Conservation (phyloP, 2,113 vertebrate species). For the Pygathrix nemaeus region DNA sequence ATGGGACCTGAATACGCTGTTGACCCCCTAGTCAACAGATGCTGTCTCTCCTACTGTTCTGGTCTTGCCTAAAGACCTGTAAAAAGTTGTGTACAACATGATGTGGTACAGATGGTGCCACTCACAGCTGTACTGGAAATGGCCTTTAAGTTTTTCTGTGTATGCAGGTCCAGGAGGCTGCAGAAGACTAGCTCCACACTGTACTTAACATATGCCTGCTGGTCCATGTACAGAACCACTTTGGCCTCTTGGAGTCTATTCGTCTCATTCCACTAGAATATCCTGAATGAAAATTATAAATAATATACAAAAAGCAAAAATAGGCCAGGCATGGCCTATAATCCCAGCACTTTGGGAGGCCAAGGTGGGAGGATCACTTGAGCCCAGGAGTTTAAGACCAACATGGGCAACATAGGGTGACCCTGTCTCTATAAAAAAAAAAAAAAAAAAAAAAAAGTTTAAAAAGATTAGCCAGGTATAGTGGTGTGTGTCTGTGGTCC, state of each 20-base stretch:
- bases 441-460: not conserved
- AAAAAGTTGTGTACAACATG: not conserved
- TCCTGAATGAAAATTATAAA: slow-evolving; percentile 28
- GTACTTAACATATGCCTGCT: not conserved
- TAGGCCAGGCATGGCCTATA: not conserved
- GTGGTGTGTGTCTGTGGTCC: not conserved
- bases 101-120: not conserved
- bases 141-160: not conserved
- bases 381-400: not conserved
- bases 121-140: not conserved
- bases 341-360: not conserved
- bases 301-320: slow-evolving; percentile 38
- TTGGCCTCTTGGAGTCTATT: not conserved
- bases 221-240: not conserved
- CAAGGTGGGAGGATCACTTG: not conserved
- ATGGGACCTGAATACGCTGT: not conserved
- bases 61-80: not conserved
- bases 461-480: not conserved
- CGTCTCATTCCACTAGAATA: not conserved
- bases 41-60: not conserved
- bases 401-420: not conserved
- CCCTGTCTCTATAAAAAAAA: not conserved
- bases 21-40: not conserved
- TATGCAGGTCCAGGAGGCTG: not conserved
- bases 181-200: not conserved